Conservation (phyloP, 2,888 invertebrate genomes). For the Theretra japonica region DNA sequence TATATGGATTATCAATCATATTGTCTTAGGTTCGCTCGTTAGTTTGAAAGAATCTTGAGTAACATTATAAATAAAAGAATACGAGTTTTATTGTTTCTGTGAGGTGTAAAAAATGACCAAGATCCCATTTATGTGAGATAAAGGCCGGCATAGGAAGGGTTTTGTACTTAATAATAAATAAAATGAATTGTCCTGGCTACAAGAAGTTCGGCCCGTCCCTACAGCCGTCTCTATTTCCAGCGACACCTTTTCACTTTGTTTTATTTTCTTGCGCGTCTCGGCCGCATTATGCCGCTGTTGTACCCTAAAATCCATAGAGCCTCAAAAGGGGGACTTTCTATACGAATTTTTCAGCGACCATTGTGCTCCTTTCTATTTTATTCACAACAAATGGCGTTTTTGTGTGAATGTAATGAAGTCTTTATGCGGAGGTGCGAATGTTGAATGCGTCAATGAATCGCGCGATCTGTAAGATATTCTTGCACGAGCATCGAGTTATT, state of each 20-base stretch:
- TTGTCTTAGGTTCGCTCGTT: too few species aligned
- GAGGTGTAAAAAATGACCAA: too few species aligned
- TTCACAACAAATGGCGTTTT: conserved; percentile 76
- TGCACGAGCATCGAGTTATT: conserved; percentile 52
- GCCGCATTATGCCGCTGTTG: conserved; percentile 71
- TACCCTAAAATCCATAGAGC: conserved; percentile 71
- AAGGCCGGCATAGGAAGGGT: too few species aligned
- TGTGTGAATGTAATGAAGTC: conserved; percentile 79
- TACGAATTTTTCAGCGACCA: conserved; percentile 76
- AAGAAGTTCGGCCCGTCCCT: conserved; percentile 35
- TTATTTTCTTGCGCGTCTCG: conserved; percentile 78
- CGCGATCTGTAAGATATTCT: conserved; percentile 55
- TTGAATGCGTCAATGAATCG: conserved; percentile 63
- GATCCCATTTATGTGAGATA: too few species aligned
- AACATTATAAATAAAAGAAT: too few species aligned
- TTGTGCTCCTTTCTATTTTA: conserved; percentile 77
- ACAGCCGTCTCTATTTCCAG: conserved; percentile 61
- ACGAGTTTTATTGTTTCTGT: too few species aligned
- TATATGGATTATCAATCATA: too few species aligned
- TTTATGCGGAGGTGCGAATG: conserved; percentile 80
- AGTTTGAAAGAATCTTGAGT: too few species aligned
- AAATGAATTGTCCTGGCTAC: not conserved
- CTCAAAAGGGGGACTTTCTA: conserved; percentile 74
- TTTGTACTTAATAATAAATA: not conserved
- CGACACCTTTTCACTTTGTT: conserved; percentile 78